A percentile compares a stretch with the other conserved stretches of the same genome.
Conservation (phyloP, 1,140 invertebrate species). For the Piezodorus guildinii region DNA sequence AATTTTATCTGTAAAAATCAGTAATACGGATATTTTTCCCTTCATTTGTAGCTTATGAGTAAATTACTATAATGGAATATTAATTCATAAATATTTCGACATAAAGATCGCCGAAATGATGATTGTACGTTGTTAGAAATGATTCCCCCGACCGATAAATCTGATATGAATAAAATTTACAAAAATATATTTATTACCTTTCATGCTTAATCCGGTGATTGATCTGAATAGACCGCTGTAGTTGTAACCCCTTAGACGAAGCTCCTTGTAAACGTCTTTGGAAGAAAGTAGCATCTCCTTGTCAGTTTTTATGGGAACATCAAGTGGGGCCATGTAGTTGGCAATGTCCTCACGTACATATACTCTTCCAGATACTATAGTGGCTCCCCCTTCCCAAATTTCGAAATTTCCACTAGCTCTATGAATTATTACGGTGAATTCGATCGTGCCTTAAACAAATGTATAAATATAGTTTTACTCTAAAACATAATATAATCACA, state of each 20-base stretch:
- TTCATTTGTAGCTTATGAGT: no score
- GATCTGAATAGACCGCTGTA: conserved; percentile 69
- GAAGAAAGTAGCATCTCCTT: background rate
- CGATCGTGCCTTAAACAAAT: conserved; percentile 39
- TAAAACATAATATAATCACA: background rate
- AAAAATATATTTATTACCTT: conserved; percentile 32
- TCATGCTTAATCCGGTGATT: conserved; percentile 39
- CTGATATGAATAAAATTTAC: no score
- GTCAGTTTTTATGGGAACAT: conserved; percentile 29
- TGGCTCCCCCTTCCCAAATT: conserved; percentile 61
- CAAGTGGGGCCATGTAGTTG: conserved; percentile 35
- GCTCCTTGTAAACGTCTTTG: conserved; percentile 81
- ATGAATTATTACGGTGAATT: conserved; percentile 71
- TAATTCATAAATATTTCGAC: no score
- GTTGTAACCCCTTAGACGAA: conserved; percentile 81
- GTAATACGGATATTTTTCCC: no score
- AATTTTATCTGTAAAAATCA: background rate
- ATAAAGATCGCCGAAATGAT: no score
- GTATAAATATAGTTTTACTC: background rate
- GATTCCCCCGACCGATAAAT: no score
- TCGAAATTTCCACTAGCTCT: conserved; percentile 74
- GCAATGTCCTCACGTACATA: conserved; percentile 38
- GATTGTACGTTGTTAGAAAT: no score
- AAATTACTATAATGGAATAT: no score
- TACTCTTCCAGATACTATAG: conserved; percentile 68